phyloP scores from a whole-genome alignment of 2,888 invertebrate genomes.

The Atethmia centrago region DNA sequence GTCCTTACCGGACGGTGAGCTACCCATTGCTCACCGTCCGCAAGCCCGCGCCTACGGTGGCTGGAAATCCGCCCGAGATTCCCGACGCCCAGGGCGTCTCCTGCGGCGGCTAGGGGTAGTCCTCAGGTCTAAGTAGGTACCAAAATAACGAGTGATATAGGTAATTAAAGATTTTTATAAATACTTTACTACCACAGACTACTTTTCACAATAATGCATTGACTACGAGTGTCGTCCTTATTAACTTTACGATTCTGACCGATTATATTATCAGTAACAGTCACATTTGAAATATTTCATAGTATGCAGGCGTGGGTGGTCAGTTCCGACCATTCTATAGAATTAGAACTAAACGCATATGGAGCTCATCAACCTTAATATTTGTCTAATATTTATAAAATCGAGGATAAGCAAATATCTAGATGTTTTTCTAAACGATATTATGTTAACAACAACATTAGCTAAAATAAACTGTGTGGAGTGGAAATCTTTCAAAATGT shows the following conservation, averaged over 20 bases:
- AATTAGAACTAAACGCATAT: conserved; percentile 30
- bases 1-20: too few species aligned
- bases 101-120: too few species aligned
- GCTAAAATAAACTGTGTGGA: conserved; percentile 18
- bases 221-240: neutral
- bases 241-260: neutral
- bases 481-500: conserved; percentile 24
- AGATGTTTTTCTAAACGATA: conserved; percentile 29
- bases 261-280: neutral
- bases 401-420: conserved; percentile 43
- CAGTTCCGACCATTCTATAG: conserved; percentile 15
- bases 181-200: neutral
- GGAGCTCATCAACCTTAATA: conserved; percentile 37
- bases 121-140: neutral
- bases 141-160: neutral
- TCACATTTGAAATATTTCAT: conserved; percentile 7
- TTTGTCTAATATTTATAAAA: conserved; percentile 37
- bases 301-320: conserved; percentile 35
- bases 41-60: too few species aligned
- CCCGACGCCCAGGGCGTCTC: too few species aligned
- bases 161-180: neutral
- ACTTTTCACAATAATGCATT: neutral
- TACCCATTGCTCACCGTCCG: too few species aligned
- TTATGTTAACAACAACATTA: conserved; percentile 27
- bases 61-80: too few species aligned